Percentiles rank a stretch among this genome's conserved stretches.
Conservation (phyloP, 2,113 vertebrate species). For the Sebastes fasciatus region DNA sequence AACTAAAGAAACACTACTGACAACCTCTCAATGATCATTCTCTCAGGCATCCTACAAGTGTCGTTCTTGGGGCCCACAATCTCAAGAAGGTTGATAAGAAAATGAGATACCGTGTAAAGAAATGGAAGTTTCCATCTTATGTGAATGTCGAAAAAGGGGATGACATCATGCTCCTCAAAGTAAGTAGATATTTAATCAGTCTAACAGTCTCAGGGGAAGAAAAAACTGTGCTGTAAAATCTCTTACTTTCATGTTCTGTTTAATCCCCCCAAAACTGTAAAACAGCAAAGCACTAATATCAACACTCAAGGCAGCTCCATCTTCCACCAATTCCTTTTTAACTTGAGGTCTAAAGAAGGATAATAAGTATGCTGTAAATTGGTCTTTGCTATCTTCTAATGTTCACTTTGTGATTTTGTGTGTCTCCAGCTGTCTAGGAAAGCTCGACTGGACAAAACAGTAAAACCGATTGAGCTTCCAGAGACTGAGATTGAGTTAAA, state of each 20-base stretch:
- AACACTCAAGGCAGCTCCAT: not conserved
- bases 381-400: not conserved
- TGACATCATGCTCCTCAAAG: conserved; percentile 84
- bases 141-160: accelerated
- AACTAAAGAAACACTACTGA: not conserved
- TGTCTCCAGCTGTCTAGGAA: conserved; percentile 45
- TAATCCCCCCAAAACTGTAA: not conserved
- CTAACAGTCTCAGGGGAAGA: not conserved
- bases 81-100: conserved; percentile 31
- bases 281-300: not conserved
- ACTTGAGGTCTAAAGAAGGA: not conserved
- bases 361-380: not conserved
- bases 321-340: not conserved
- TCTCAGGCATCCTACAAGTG: conserved; percentile 37
- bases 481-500: not conserved
- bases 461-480: conserved; percentile 51
- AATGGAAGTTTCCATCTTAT: conserved; percentile 40
- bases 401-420: not conserved
- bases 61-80: conserved; percentile 76
- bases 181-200: conserved; percentile 32
- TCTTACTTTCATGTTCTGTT: not conserved
- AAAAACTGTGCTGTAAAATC: too few species aligned
- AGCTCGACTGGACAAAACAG: conserved; percentile 9
- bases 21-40: not conserved
- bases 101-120: conserved; percentile 45